These are phyloP conservation scores for Tetramorium alpestre DNA, from an alignment of 1,140 invertebrate species.

Conservation along the genomic window DNA sequence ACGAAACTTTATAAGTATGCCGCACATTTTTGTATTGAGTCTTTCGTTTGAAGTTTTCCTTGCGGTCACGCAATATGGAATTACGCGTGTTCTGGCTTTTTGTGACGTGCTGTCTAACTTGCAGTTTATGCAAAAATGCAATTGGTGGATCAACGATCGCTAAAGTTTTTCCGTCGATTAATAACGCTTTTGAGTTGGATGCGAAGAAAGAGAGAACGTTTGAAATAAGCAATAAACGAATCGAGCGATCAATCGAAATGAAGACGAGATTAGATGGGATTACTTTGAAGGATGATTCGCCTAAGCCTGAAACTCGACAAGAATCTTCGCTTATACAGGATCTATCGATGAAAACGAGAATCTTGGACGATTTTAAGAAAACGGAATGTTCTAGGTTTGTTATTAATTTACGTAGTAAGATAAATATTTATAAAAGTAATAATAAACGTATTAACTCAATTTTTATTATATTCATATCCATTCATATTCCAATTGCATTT, in stretches of 20 bases:
- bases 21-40: slow-evolving; percentile 63
- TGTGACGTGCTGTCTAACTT: slow-evolving; percentile 26
- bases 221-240: not conserved
- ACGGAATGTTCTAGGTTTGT: slow-evolving; percentile 25
- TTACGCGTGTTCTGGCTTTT: not conserved
- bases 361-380: not conserved
- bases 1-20: slow-evolving; percentile 75
- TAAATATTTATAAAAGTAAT: not conserved
- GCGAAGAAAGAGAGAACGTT: not conserved
- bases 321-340: not conserved
- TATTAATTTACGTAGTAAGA: not conserved
- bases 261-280: not conserved
- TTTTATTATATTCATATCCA: not conserved
- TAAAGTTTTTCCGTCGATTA: not conserved
- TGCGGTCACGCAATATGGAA: slow-evolving; percentile 11
- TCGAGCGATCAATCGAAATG: not conserved
- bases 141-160: not conserved
- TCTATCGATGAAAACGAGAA: not conserved
- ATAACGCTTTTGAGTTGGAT: not conserved
- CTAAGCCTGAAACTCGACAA: not conserved
- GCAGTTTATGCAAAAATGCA: slow-evolving; percentile 22
- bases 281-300: not conserved
- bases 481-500: not conserved
- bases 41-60: slow-evolving; percentile 25
- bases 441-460: not conserved